Base-by-base conservation (phyloP, 2,888 invertebrate species). In the Nezara viridula region DNA sequence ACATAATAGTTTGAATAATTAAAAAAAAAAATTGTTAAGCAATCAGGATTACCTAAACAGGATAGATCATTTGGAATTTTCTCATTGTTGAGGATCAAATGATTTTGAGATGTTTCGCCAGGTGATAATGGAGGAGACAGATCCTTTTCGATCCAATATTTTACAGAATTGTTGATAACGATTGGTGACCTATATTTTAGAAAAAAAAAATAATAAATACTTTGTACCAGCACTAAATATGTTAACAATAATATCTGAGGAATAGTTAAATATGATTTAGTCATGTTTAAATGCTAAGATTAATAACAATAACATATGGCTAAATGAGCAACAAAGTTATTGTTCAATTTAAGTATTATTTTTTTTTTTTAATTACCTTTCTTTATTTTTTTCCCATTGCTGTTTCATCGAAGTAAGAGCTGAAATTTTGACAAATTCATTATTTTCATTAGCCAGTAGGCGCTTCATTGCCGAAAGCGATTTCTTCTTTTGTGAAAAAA, bases 371-470 rank as follows among this genome's bases (percentile, higher is more conserved):
- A 40, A n/a, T 77, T 40, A 89, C 90, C 89, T 88, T 47, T 89
- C 85, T n/a, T 85, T 85, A 40, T 86, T 77, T 89, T 89, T 89
- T 52, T 89, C 89, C 90, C 90, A 90, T 81, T 90, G 90, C 32
- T 85, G 50, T 77, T 89, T 89, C 66, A 90, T 86, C 16, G 88
- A 77, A 27, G 66, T 52, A n/a, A 89, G 89, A 1, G 88, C 89
- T 24, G 66, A 86, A 24, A 89, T 40, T 40, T 55, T 77, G n/a
- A 66, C 73, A 16, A 40, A 66, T 24, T 52, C 81, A 32, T 77
- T 87, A 32, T 85, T 86, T 27, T 89, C 89, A 47, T 86, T 73
- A 24, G 73, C 40, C 9, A 90, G 87, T 5, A 90, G 86, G 6
- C 89, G 60, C 40, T 85, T 90, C 27, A 89, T 44, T 14, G 85